Conservation (phyloP, 2,797 vertebrate species). For the Anabacerthia variegaticeps region DNA sequence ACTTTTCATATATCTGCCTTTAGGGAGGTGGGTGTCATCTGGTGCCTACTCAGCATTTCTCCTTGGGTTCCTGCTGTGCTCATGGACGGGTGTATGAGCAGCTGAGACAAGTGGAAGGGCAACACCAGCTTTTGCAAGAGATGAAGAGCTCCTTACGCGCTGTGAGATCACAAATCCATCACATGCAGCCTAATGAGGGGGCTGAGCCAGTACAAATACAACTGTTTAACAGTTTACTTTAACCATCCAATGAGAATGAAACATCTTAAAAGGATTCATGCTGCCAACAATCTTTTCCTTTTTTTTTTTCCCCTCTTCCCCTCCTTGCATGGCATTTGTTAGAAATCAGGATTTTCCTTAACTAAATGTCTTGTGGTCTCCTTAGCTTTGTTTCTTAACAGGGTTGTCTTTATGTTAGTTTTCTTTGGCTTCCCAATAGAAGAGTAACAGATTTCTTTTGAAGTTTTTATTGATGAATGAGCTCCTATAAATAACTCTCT, state of each 20-base stretch:
- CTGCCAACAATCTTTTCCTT: constrained; percentile 22
- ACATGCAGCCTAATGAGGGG: constrained; percentile 44
- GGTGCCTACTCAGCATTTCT: neutral
- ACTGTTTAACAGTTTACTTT: constrained; percentile 69
- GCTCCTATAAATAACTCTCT: constrained; percentile 80
- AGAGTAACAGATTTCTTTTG: constrained; percentile 79
- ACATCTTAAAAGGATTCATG: constrained; percentile 42
- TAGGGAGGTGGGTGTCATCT: neutral
- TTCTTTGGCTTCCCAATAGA: constrained; percentile 79
- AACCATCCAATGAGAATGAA: constrained; percentile 46
- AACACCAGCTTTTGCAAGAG: neutral
- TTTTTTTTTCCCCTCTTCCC: neutral
- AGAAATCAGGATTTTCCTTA: constrained; percentile 72
- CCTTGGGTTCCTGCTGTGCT: neutral
- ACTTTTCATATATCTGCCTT: neutral
- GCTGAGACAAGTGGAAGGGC: neutral
- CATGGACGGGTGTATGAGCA: neutral
- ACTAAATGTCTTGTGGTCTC: constrained; percentile 62
- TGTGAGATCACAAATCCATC: constrained; percentile 56
- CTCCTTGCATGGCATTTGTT: constrained; percentile 58
- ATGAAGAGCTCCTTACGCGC: neutral
- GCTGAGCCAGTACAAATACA: constrained; percentile 64
- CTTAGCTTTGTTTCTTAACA: constrained; percentile 71
- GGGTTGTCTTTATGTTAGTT: constrained; percentile 75
- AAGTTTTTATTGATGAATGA: constrained; percentile 83